Conservation (phyloP, 2,113 vertebrate genomes). For the Sminthopsis crassicaudata region DNA sequence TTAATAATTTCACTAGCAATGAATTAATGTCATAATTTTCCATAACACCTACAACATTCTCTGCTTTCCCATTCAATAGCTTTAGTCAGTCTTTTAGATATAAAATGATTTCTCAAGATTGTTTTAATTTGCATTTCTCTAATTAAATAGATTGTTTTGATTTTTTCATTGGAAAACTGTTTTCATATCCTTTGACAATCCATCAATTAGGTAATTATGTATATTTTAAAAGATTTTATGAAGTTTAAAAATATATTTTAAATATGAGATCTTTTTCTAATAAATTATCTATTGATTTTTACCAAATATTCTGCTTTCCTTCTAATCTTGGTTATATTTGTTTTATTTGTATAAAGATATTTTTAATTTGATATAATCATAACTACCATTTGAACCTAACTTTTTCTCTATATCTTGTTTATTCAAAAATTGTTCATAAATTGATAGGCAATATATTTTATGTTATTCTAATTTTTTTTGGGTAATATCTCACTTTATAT, state of each 20-base stretch:
- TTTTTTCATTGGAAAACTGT: not conserved
- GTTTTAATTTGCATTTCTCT: not conserved
- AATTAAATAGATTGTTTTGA: not conserved
- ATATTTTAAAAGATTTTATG: not conserved
- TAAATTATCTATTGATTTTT: not conserved
- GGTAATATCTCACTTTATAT: not conserved
- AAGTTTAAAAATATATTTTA: not conserved
- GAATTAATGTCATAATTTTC: not conserved
- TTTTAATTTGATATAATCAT: not conserved
- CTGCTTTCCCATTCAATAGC: not conserved
- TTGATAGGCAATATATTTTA: not conserved
- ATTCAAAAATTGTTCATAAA: not conserved
- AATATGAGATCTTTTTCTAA: not conserved
- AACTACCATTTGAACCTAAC: not conserved
- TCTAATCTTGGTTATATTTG: not conserved
- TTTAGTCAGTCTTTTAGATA: not conserved
- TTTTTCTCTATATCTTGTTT: not conserved
- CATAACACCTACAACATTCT: not conserved
- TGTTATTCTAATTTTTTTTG: not conserved
- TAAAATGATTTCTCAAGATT: not conserved
- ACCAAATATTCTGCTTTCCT: not conserved
- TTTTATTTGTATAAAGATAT: not conserved
- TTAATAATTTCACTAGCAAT: not conserved
- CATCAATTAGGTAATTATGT: not conserved
- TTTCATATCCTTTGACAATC: not conserved